Evolutionary conservation across 2,888 invertebrate species (phyloP), one percentile per base, ranked within the genome.

Genomic region (Syritta pipiens): DNA sequence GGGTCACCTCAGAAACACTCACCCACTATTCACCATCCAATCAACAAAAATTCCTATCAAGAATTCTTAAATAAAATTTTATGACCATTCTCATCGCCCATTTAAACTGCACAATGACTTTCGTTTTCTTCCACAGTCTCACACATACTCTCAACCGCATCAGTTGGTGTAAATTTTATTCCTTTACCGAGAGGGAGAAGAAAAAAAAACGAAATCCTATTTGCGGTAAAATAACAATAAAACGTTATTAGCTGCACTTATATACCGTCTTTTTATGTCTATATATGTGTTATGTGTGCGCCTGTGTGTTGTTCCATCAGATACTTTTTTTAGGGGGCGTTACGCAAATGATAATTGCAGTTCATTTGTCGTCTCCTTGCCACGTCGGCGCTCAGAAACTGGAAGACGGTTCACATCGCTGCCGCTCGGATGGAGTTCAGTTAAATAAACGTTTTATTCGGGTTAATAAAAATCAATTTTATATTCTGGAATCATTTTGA

Each of bases 201-300:
- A 37, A 32, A 48, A 46, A 9, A 26, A 62, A 35, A 35, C 22
- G 9, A 40, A 44, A 65, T 63, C 71, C 40, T 57, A 57, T 63
- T 63, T 57, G 57, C 32, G 71, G 76, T 59, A 48, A 46, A 68
- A 59, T 46, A 59, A 65, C 51, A 71, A 77, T 71, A 71, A 77
- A 72, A 32, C 32, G 53, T 71, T 65, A 77, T 77, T 53, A 71
- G 76, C 76, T 71, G 59, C 59, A 71, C 57, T 65, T 65, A 57
- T 26, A 77, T 51, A 62, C n/a, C 44, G n/a, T n/a, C n/a, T 53
- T 53, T 60, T 42, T 42, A 76, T 62, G 48, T 44, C 40, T 65
- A 14, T 20, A 65, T 72, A 17, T 59, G 17, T 60, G n/a, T 46
- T 28, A 2, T 7, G 28, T 4, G 3, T 28, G 7, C n/a, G 7